These are phyloP conservation scores for Acleris emargana DNA, from an alignment of 2,888 invertebrate species.

Conservation along the genomic window DNA sequence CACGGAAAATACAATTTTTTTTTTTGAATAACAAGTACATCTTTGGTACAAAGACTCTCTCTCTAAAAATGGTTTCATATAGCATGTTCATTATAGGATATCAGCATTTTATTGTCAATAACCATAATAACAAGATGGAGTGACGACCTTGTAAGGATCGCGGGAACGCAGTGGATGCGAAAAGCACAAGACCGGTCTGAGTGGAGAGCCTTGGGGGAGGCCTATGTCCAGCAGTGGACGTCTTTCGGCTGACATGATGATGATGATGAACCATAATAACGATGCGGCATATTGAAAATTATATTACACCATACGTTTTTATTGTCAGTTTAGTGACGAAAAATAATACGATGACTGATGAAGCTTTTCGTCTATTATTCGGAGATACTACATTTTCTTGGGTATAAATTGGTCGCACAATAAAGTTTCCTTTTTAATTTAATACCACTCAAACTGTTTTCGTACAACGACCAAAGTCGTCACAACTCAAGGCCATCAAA, in stretches of 20 bases:
- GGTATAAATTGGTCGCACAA: background rate
- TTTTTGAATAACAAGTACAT: no score
- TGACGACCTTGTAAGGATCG: no score
- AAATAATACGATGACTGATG: background rate
- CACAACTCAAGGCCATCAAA: background rate
- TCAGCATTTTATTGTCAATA: background rate
- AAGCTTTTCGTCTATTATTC: slow-evolving; percentile 6
- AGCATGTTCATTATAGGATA: background rate
- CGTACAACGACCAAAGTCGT: slow-evolving; percentile 1
- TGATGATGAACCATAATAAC: background rate
- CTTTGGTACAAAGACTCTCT: no score
- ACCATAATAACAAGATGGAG: no score
- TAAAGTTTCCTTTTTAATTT: background rate
- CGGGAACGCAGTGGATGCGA: no score
- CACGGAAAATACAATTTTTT: no score
- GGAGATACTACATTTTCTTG: background rate
- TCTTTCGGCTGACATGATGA: no score
- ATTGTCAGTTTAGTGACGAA: background rate
- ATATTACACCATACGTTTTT: slow-evolving; percentile 35
- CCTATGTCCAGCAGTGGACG: no score
- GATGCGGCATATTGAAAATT: background rate
- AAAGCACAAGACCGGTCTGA: no score
- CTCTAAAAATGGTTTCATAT: no score
- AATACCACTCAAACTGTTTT: background rate
- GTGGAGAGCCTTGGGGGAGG: no score